Percentiles rank a stretch among this genome's conserved stretches.
phyloP scores from a whole-genome alignment of 2,888 invertebrate genomes.

The Protonemura montana region DNA sequence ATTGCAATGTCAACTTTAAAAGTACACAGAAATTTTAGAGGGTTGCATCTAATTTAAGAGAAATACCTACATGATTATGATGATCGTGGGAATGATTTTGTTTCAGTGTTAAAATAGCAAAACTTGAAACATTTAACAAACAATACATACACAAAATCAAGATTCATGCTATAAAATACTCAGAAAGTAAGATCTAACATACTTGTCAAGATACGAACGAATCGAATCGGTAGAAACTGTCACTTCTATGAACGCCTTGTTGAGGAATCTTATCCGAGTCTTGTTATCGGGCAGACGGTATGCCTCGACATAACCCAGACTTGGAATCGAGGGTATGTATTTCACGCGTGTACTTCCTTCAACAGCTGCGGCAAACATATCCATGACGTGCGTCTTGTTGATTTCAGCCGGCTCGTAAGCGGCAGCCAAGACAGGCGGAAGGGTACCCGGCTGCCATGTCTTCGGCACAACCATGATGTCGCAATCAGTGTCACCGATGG shows the following conservation, averaged over 20 bases:
- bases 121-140: too few species aligned
- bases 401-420: not conserved
- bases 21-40: too few species aligned
- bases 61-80: too few species aligned
- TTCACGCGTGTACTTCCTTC: not conserved
- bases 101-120: too few species aligned
- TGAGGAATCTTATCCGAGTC: not conserved
- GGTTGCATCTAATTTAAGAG: too few species aligned
- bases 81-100: too few species aligned
- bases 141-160: too few species aligned
- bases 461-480: not conserved
- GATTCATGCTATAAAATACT: too few species aligned
- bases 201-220: not conserved
- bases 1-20: too few species aligned
- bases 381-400: not conserved
- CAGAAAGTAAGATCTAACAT: not conserved
- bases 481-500: not conserved
- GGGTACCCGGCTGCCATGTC: not conserved
- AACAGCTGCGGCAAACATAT: not conserved
- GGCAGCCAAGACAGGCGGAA: not conserved
- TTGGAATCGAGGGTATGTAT: not conserved
- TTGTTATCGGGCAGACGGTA: not conserved
- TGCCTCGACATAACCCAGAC: not conserved
- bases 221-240: not conserved
- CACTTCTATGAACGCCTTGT: not conserved